phyloP scores from a whole-genome alignment of 2,113 vertebrate genomes.

The Crotalus viridis region DNA sequence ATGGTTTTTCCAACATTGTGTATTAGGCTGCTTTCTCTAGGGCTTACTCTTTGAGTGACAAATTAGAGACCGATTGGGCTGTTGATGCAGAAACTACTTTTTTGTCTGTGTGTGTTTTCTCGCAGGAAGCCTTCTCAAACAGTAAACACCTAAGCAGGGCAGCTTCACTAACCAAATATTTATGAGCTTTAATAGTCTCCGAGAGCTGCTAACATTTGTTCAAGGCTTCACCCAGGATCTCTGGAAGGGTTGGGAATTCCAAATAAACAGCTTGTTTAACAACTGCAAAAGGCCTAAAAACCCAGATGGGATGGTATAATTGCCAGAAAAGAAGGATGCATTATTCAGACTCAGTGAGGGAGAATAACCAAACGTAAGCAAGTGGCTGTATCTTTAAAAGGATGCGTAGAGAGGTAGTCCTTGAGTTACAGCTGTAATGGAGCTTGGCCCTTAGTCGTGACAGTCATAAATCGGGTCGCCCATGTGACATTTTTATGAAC shows the following conservation, averaged over 20 bases:
- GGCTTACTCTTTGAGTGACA: conserved; percentile 3
- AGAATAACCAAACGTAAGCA: neutral
- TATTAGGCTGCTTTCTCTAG: neutral
- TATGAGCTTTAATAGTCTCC: conserved; percentile 23
- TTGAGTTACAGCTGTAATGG: neutral
- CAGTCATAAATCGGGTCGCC: neutral
- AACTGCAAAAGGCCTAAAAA: neutral
- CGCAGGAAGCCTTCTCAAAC: neutral
- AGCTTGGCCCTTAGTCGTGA: neutral
- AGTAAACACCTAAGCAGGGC: neutral
- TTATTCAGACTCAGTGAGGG: neutral
- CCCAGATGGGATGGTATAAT: neutral
- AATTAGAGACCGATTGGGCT: neutral
- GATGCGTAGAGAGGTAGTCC: neutral
- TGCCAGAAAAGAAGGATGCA: neutral
- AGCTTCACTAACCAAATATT: conserved; percentile 26
- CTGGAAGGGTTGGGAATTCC: neutral
- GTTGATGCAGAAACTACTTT: neutral
- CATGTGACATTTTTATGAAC: neutral
- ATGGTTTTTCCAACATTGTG: neutral
- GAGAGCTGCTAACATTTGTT: conserved; percentile 15
- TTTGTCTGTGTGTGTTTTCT: neutral
- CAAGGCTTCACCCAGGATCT: conserved; percentile 21
- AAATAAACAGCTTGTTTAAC: neutral
- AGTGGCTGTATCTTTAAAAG: neutral